Base-by-base conservation (phyloP, 2,113 vertebrate genomes). In the Xyrauchen texanus region DNA sequence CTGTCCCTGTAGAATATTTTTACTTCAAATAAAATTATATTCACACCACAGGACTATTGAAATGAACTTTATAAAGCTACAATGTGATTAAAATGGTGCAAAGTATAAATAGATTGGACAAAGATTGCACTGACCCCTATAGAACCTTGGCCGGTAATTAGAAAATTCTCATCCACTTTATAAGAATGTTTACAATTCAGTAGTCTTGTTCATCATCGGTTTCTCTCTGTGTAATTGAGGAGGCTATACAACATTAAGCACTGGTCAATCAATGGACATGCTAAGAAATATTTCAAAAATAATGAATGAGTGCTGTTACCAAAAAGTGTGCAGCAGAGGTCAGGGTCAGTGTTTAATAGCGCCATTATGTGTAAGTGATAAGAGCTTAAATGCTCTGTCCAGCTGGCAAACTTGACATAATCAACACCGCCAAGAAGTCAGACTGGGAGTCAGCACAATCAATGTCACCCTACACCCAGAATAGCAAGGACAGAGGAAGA, bases 341-440 rank as follows among this genome's bases (percentile, higher is more conserved):
- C 69, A 62, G 63, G 9, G 12, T 64, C 57, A 76, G 44, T 44
- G 49, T 21, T 65, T 69, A 79, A 79, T 64, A 51, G 44, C n/a
- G 52, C 42, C 58, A 57, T 78, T 63, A 78, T 58, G 64, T 16
- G 55, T 15, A 60, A 49, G 21, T 15, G 55, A 15, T 5, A n/a
- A 15, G 13, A 6, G 15, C 3, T 34, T 34, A 34, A 34, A 34
- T 34, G 3, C 21, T 34, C 21, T 34, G 55, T 15, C 65, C 76
- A 76, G 83, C 70, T 79, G 70, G 73, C 51, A 81, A 81, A 55
- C 46, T 58, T 34, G 65, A 69, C 65, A 69, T 75, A 79, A 77
- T 77, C 73, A 52, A 72, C 51, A 72, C 46, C 21, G 21, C 21
- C 21, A 34, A 34, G 1, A 51, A 70, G 13, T 60, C 68, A 78